Evolutionary conservation across 1,140 invertebrate genomes (phyloP).

Genomic region (Bursaphelenchus mucronatus): DNA sequence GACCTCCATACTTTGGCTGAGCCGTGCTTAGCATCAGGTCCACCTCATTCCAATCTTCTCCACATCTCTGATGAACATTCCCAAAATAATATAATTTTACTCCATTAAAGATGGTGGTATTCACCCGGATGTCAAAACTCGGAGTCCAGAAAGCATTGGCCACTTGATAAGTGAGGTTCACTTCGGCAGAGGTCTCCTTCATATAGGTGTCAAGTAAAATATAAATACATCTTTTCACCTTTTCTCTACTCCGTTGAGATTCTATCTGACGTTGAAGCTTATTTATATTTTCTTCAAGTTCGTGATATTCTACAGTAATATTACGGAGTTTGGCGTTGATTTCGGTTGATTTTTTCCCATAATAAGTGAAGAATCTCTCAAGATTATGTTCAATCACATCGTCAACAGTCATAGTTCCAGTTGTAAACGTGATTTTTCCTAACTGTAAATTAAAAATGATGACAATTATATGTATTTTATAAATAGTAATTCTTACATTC

Average conservation of each 20-base stretch:
- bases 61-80: constrained; percentile 60
- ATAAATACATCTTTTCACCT: constrained; percentile 11
- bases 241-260: not conserved
- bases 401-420: constrained; percentile 16
- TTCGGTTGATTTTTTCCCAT: constrained; percentile 12
- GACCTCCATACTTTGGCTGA: constrained; percentile 61
- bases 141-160: constrained; percentile 59
- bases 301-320: constrained; percentile 6
- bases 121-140: constrained; percentile 62
- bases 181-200: constrained; percentile 16
- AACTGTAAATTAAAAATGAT: constrained; percentile 25
- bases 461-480: no score
- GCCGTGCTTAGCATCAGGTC: constrained; percentile 62
- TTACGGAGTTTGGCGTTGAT: constrained; percentile 10
- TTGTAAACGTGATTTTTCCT: not conserved
- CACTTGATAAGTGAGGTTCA: constrained; percentile 62
- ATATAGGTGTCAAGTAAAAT: constrained; percentile 25
- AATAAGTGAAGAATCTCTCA: constrained; percentile 20
- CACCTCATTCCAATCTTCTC: constrained; percentile 62
- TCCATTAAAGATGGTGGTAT: constrained; percentile 29
- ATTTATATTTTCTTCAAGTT: constrained; percentile 25
- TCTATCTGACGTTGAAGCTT: constrained; percentile 23
- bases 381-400: constrained; percentile 23
- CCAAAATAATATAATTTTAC: constrained; percentile 62
- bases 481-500: constrained; percentile 20